A percentile compares a stretch with the other conserved stretches of the same genome.
These are phyloP conservation scores for Neodiprion fabricii DNA, from an alignment of 1,140 invertebrate species.

Conservation along the genomic window DNA sequence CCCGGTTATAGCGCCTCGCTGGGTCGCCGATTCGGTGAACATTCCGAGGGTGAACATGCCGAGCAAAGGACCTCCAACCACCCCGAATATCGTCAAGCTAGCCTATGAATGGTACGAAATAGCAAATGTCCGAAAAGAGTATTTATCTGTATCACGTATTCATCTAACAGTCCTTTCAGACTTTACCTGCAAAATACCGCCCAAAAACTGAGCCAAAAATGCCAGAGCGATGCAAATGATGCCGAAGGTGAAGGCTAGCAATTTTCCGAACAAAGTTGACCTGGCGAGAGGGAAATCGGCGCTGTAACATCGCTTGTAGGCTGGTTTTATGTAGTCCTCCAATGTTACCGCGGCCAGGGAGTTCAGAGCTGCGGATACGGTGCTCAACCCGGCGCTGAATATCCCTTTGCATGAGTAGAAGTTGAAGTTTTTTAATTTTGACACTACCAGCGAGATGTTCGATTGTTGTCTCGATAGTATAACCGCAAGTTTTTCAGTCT, in stretches of 20 bases:
- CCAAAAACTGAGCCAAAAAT: conserved; percentile 76
- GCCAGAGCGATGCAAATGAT: conserved; percentile 73
- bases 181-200: conserved; percentile 67
- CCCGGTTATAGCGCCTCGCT: conserved; percentile 74
- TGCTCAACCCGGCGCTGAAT: conserved; percentile 85
- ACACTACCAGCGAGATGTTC: too few relatives aligned
- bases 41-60: conserved; percentile 84
- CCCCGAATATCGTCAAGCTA: conserved; percentile 79
- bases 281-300: conserved; percentile 40
- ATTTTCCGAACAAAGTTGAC: conserved; percentile 63
- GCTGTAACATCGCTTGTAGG: conserved; percentile 31
- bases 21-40: conserved; percentile 69
- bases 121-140: not conserved
- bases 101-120: conserved; percentile 59
- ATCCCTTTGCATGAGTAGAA: conserved; percentile 61
- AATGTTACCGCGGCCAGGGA: conserved; percentile 87
- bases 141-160: not conserved
- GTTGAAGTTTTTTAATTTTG: not conserved
- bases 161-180: not conserved
- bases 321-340: conserved; percentile 77
- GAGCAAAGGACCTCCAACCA: conserved; percentile 80
- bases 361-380: conserved; percentile 85
- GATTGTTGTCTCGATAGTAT: too few relatives aligned
- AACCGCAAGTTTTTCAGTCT: too few relatives aligned
- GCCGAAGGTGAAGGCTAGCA: conserved; percentile 74